These are phyloP conservation scores for Heterotis niloticus DNA, from an alignment of 2,113 vertebrate genomes.

Conservation along the genomic window DNA sequence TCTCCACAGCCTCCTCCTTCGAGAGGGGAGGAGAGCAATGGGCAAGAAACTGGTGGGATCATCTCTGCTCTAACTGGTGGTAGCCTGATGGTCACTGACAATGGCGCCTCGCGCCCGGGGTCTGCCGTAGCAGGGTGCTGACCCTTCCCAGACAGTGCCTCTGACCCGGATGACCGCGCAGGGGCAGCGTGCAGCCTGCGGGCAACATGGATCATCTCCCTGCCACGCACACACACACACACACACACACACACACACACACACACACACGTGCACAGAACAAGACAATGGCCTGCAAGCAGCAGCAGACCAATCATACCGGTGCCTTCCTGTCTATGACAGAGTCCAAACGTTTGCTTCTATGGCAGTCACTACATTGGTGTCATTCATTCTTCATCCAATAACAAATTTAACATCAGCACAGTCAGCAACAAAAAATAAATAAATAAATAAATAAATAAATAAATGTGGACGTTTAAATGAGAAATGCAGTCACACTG, in stretches of 20 bases:
- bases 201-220: not conserved
- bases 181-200: not conserved
- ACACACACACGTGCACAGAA: not conserved
- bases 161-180: not conserved
- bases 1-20: constrained; percentile 39
- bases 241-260: not conserved
- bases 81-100: no score
- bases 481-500: no score
- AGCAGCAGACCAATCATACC: not conserved
- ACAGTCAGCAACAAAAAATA: not conserved
- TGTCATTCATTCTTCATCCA: constrained; percentile 5
- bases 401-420: not conserved
- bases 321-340: constrained; percentile 6
- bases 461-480: not conserved
- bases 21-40: constrained; percentile 19
- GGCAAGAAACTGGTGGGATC: not conserved
- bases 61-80: constrained; percentile 12
- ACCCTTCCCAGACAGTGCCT: constrained; percentile 25
- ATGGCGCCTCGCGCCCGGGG: constrained; percentile 35
- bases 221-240: constrained; percentile 14
- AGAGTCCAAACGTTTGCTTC: not conserved
- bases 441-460: no score
- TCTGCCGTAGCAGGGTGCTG: constrained; percentile 36
- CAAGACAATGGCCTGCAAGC: not conserved
- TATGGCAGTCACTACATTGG: not conserved